Evolutionary conservation across 1,140 invertebrate genomes (phyloP), one percentile per base, ranked within the genome.

Genomic region (Potamilus streckersoni): DNA sequence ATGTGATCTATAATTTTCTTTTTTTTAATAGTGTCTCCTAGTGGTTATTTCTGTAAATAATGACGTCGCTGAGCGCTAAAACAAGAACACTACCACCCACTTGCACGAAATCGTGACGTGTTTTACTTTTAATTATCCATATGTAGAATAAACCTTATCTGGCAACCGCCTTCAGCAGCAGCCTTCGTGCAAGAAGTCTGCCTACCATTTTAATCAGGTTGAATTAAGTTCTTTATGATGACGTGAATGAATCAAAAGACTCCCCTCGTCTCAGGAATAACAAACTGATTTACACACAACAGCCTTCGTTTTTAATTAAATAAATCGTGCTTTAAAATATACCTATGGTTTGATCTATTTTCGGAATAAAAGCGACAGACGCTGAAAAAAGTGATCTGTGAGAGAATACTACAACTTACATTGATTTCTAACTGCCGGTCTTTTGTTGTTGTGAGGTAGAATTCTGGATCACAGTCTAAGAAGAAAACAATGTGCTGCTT

Each of bases 391-490:
- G 31, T 12, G 57, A 16, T 16, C 23, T 14, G 49, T 59, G 58
- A 31, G 68, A 69, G 31, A 31, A 2, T 38, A 16, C 67, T 31
- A 57, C n/a, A 55, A 76, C 75, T 73, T 72, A 77, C 75, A 72
- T 77, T 77, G n/a, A 77, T 57, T 72, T 77, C 75, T 20, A 77
- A 27, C 16, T 58, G 27, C 31, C n/a, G 58, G 57, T 71, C 55
- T 23, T 63, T 61, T 12, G 69, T 55, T 17, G 65, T 59, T 23
- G 75, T 77, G n/a, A 77, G 38, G 49, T 77, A 77, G 63, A 77
- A 77, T 16, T 77, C 75, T 20, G 60, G 69, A 58, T 77, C 75
- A 69, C 75, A 77, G 59, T 77, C 75, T 23, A 77, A 55, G 16
- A 23, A 69, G 57, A 77, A 77, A 12, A 77, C 75, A 11, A 72